Evolutionary conservation across 2,113 vertebrate species (phyloP).

Genomic region (Lophura nycthemera): DNA sequence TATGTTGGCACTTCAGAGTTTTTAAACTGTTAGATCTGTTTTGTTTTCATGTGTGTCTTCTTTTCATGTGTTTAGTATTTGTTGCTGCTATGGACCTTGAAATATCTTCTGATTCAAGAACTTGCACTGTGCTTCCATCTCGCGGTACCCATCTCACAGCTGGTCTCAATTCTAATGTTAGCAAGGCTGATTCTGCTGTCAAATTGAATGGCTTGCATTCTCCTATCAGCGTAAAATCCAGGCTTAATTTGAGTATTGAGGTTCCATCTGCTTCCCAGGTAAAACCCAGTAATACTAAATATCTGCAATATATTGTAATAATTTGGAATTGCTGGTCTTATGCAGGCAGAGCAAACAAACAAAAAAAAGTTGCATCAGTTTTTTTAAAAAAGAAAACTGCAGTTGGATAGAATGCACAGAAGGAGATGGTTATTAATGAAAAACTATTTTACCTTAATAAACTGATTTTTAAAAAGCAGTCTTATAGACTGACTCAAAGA

Average conservation of each 20-base stretch:
- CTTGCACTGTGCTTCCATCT: conserved; percentile 57
- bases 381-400: neutral
- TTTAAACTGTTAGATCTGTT: neutral
- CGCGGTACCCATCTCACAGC: conserved; percentile 57
- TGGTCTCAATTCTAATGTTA: conserved; percentile 78
- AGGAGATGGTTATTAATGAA: neutral
- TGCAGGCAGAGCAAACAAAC: neutral
- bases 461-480: neutral
- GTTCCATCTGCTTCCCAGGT: conserved; percentile 97
- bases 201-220: conserved; percentile 80
- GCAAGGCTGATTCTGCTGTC: conserved; percentile 71
- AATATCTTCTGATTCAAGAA: conserved; percentile 73
- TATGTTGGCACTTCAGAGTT: neutral
- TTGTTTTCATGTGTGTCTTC: neutral
- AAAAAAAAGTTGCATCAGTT: neutral
- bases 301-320: neutral
- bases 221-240: conserved; percentile 78
- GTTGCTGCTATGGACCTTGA: conserved; percentile 77
- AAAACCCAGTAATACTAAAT: neutral
- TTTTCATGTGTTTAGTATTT: conserved; percentile 60
- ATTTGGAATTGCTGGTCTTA: neutral
- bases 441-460: neutral
- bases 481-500: neutral
- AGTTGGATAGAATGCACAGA: neutral
- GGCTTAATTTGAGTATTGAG: conserved; percentile 91